Conservation (phyloP, 2,797 vertebrate species). For the Takifugu ocellatus region DNA sequence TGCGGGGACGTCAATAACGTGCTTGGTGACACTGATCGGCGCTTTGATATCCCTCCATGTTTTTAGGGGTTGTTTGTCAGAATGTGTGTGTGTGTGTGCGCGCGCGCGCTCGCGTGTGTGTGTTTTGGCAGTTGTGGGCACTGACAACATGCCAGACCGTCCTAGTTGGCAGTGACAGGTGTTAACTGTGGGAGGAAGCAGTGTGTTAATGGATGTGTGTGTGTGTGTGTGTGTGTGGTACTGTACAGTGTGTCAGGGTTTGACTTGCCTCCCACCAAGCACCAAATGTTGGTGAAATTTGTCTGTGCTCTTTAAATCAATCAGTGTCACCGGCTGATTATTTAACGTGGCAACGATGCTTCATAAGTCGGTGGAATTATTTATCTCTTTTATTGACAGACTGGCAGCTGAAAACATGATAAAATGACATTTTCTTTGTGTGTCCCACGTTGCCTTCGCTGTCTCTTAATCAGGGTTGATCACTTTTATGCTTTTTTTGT, state of each 20-base stretch:
- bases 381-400: not conserved
- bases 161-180: constrained; percentile 59
- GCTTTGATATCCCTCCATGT: constrained; percentile 34
- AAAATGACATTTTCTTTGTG: not conserved
- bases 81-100: constrained; percentile 24
- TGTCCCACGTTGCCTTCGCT: too few relatives aligned
- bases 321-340: constrained; percentile 33
- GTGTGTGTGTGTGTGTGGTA: constrained; percentile 26
- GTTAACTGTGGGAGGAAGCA: constrained; percentile 61
- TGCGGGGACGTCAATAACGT: constrained; percentile 25
- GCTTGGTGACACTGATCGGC: constrained; percentile 35
- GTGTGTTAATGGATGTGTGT: constrained; percentile 26
- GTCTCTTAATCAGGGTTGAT: too few relatives aligned
- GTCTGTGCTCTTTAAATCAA: constrained; percentile 40
- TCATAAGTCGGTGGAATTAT: not conserved
- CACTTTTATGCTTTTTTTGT: too few relatives aligned
- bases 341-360: constrained; percentile 36
- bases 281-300: constrained; percentile 51
- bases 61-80: constrained; percentile 35
- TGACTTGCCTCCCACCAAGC: constrained; percentile 45
- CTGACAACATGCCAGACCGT: constrained; percentile 57
- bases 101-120: constrained; percentile 2
- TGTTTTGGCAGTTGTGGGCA: constrained; percentile 51
- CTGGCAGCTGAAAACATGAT: not conserved
- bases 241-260: constrained; percentile 23